phyloP scores from a whole-genome alignment of 2,888 invertebrate genomes.

The Acanthococcus lagerstroemiae region DNA sequence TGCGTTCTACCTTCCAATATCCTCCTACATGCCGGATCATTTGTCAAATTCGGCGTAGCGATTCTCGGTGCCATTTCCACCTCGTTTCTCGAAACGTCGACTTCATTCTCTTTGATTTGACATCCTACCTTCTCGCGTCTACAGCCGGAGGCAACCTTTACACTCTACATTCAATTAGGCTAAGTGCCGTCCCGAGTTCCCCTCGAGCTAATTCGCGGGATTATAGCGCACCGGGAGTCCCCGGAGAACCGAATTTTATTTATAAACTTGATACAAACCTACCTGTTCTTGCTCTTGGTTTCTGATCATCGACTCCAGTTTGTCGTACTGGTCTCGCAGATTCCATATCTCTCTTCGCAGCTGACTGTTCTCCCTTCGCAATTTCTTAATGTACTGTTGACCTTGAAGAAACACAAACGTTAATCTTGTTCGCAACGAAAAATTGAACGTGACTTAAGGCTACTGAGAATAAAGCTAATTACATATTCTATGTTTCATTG shows the following conservation, averaged over 20 bases:
- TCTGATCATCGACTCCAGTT: conserved; percentile 66
- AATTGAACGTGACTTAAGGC: too few relatives aligned
- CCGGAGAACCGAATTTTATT: neutral
- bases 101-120: too few relatives aligned
- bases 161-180: neutral
- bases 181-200: neutral
- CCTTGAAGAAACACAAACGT: conserved; percentile 47
- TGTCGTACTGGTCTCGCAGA: conserved; percentile 77
- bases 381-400: conserved; percentile 78
- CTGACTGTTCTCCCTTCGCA: conserved; percentile 78
- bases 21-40: too few relatives aligned
- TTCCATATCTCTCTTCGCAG: conserved; percentile 77
- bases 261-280: neutral
- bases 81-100: too few relatives aligned
- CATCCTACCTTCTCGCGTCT: too few relatives aligned
- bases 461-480: neutral
- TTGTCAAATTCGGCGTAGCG: too few relatives aligned
- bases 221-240: neutral
- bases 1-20: too few relatives aligned
- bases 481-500: neutral
- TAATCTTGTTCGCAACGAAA: neutral
- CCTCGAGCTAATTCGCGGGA: neutral
- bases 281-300: conserved; percentile 42
- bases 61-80: too few relatives aligned
- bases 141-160: too few relatives aligned